phyloP scores from a whole-genome alignment of 30 jellyfish, hydroid and myxozoan species.

The Cassiopea andromeda region DNA sequence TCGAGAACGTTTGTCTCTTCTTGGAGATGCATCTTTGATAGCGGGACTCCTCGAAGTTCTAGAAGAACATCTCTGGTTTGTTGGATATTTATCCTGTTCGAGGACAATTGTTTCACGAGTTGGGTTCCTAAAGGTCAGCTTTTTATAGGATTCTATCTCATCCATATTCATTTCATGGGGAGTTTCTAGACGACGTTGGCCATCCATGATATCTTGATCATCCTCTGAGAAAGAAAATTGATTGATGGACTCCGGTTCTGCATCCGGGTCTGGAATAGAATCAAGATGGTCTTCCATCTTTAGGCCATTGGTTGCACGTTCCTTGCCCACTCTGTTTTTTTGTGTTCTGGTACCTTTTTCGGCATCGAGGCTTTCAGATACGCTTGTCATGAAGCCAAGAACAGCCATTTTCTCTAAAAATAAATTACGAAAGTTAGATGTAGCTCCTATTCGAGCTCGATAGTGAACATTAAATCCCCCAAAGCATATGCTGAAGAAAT shows the following conservation, averaged over 20 bases:
- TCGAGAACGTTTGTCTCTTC: conserved; percentile 4
- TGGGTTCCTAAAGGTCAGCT: conserved; percentile 23
- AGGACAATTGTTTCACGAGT: conserved; percentile 28
- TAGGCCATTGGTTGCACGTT: conserved; percentile 41
- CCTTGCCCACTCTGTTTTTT: neutral
- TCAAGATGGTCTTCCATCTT: conserved; percentile 59
- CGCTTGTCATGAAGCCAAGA: conserved; percentile 50
- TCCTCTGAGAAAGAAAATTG: conserved; percentile 15
- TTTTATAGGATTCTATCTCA: conserved; percentile 22
- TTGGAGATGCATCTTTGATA: neutral
- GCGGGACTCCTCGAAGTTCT: neutral
- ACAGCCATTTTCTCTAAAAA: conserved; percentile 61
- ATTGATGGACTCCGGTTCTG: neutral
- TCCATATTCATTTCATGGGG: conserved; percentile 1
- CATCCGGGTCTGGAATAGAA: conserved; percentile 7
- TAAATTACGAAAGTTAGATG: neutral
- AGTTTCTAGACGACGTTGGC: neutral
- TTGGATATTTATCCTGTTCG: neutral
- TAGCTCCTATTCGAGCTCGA: neutral
- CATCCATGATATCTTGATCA: neutral
- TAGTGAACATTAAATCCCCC: neutral
- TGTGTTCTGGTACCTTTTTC: conserved; percentile 1
- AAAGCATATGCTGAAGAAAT: too few species aligned
- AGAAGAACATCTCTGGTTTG: conserved; percentile 8
- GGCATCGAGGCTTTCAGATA: conserved; percentile 24